Percentiles rank a stretch among this genome's conserved stretches.
phyloP scores from a whole-genome alignment of 2,888 invertebrate species.

The Cyclophora punctaria region DNA sequence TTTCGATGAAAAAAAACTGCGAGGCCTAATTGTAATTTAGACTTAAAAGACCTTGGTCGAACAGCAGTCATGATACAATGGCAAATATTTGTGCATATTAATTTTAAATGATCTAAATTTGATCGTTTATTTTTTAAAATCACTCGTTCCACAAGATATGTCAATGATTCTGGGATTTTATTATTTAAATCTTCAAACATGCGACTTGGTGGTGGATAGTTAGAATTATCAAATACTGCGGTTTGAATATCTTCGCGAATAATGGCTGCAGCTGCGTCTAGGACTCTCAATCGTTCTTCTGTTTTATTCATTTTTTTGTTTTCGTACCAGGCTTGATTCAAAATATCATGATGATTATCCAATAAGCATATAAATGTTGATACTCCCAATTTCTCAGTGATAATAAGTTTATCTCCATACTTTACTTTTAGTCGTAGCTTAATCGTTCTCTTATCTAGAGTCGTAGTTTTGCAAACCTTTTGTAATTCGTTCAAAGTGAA shows the following conservation, averaged over 20 bases:
- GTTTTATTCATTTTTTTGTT: too few species aligned
- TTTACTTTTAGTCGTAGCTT: constrained; percentile 20
- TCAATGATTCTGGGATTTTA: neutral
- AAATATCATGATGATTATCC: neutral
- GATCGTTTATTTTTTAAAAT: constrained; percentile 9
- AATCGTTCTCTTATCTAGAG: neutral
- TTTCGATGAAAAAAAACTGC: constrained; percentile 26
- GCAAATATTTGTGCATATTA: constrained; percentile 33
- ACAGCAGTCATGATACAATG: constrained; percentile 32
- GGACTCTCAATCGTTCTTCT: too few species aligned
- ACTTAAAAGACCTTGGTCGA: constrained; percentile 23
- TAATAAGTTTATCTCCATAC: constrained; percentile 33
- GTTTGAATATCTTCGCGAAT: too few species aligned
- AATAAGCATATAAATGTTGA: constrained; percentile 13
- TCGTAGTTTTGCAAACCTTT: constrained; percentile 13
- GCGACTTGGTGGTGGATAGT: too few species aligned
- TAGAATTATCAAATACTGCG: too few species aligned
- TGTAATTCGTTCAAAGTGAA: constrained; percentile 10
- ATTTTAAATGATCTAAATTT: constrained; percentile 26
- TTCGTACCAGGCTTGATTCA: too few species aligned
- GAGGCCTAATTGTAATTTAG: constrained; percentile 26
- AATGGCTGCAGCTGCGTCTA: too few species aligned
- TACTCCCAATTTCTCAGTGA: constrained; percentile 18
- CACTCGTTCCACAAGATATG: neutral
- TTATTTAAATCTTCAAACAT: neutral